Evolutionary conservation across 1,140 invertebrate species (phyloP), one percentile per base, ranked within the genome.

Genomic region (Drosophila obscura): DNA sequence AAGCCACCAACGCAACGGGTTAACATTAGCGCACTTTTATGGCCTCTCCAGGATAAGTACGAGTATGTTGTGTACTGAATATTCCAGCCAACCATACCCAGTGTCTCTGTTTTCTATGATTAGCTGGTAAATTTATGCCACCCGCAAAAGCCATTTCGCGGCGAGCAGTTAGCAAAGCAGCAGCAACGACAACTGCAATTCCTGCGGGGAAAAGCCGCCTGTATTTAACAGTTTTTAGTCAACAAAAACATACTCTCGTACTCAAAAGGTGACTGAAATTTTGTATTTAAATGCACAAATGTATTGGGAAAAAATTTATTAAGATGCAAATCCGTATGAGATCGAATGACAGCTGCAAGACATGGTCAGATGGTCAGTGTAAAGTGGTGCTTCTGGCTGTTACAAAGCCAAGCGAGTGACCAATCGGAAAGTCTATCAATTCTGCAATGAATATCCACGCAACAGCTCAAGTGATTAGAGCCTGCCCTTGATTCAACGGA

Each of bases 11-110:
- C 65, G 62, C 82, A 85, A 82, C 75, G 83, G 83, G 82, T 82
- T 88, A 82, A 87, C 82, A 87, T 87, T 87, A 87, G 83, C 82
- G 82, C 79, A 88, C 71, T 87, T 88, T 87, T 88, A 87, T 88
- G 82, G 71, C 71, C 75, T 51, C 46, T 59, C 44, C 51, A 58
- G 78, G 83, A 85, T 87, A 88, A 82, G 82, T 82, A 64, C 35
- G 35, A 39, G 35, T 13, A 39, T 39, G 11, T 13, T 49, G 9
- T 41, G 55, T 35, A 31, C 44, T 26, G 16, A 13, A 39, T 11
- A 9, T 26, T 28, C 58, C 19, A 11, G 19, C 39, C 15, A 26
- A 15, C 28, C 28, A 31, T 3, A 8, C 48, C 49, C 68, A 41
- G 31, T 66, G 62, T 52, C 44, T 26, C 41, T 65, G 41, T 58